phyloP scores from a whole-genome alignment of 2,888 invertebrate species.

The Tiphia femorata region DNA sequence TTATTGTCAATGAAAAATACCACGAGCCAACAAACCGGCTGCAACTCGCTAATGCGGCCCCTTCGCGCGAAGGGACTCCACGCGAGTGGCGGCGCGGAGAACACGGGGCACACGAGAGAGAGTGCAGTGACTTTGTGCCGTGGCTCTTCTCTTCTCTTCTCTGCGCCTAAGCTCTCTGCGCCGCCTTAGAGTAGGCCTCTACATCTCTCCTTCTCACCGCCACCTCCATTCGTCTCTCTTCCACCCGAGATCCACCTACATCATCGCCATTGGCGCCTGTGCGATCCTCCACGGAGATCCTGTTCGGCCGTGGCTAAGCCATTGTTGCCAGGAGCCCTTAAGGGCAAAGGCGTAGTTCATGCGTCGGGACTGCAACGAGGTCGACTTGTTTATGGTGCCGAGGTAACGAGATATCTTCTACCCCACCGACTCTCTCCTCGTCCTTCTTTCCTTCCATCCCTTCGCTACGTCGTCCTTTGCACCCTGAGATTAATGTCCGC shows the following conservation, averaged over 20 bases:
- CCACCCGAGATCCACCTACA: slow-evolving; percentile 37
- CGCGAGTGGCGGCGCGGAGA: too few relatives aligned
- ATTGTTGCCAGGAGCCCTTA: slow-evolving; percentile 39
- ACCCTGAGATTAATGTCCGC: slow-evolving; percentile 25
- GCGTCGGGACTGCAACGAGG: slow-evolving; percentile 31
- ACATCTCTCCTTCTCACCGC: slow-evolving; percentile 28
- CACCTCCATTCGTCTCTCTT: background rate
- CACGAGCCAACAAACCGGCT: slow-evolving; percentile 35
- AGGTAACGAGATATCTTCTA: slow-evolving; percentile 33
- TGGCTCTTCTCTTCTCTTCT: slow-evolving; percentile 1
- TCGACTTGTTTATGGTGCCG: slow-evolving; percentile 32
- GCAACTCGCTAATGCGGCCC: slow-evolving; percentile 13
- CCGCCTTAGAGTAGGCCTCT: slow-evolving; percentile 22
- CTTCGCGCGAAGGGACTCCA: slow-evolving; percentile 11
- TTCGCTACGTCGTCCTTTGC: background rate
- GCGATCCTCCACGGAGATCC: slow-evolving; percentile 35
- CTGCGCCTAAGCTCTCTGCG: slow-evolving; percentile 22
- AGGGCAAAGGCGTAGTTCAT: slow-evolving; percentile 35
- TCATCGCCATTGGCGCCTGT: slow-evolving; percentile 45
- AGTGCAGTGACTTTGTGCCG: slow-evolving; percentile 43
- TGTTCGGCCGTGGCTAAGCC: slow-evolving; percentile 26
- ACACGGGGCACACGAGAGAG: slow-evolving; percentile 42
- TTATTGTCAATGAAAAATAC: slow-evolving; percentile 41
- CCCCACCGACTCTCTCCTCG: background rate
- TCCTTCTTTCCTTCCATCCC: background rate